Evolutionary conservation across 2,888 invertebrate species (phyloP), one percentile per base, ranked within the genome.

Genomic region (Hesperia comma): DNA sequence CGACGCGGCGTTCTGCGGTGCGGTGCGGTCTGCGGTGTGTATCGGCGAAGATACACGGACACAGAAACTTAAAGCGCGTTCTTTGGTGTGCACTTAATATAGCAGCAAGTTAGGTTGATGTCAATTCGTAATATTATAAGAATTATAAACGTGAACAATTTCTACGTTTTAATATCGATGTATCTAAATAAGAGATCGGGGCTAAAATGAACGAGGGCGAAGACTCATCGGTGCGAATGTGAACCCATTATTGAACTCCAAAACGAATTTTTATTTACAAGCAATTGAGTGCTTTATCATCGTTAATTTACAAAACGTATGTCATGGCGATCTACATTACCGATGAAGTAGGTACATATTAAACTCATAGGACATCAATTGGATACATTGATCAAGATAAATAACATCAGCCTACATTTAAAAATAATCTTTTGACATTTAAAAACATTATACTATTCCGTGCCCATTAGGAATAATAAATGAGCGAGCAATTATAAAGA

Each of bases 271-370:
- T 37, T 12, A 37, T 37, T 3, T 37, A 37, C 8, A 37, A 12
- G 8, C 10, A 37, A 12, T 8, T 1, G 37, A 8, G 8, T 1
- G 15, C 17, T 46, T 46, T 17, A 46, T 46, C 6, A 8, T 46
- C 8, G 43, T 46, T 46, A 0, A 46, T 17, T 46, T 46, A 46
- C 15, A 17, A 17, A 46, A 46, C 43, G 8, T 51, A 51, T 21
- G 21, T 14, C 21, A 51, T 21, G 19, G 19, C 19, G 14, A 51
- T 19, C 21, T 51, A 21, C 21, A 21, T 21, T 51, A 2, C 21
- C 51, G 51, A 21, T 51, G 51, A 51, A 21, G 21, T 51, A n/a
- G n/a, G n/a, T n/a, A n/a, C n/a, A n/a, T n/a, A 51, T 51, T 21
- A 21, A 51, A 21, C 19, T 51, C 51, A 51, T 51, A 21, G 10